These are phyloP conservation scores for Sericinus montela DNA, from an alignment of 2,888 invertebrate species.

Conservation along the genomic window DNA sequence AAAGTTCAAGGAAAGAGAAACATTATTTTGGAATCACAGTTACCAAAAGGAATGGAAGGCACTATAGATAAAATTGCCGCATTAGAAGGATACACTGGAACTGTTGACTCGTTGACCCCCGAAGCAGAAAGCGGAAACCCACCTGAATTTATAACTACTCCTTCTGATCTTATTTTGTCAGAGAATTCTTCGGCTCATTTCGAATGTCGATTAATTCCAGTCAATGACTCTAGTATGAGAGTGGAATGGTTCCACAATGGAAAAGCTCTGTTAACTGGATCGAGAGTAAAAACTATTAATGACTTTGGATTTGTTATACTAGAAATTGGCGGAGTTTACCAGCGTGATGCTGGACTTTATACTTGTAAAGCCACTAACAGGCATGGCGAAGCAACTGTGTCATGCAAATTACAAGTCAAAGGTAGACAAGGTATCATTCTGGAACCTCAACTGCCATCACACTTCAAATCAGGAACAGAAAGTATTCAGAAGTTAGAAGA, in stretches of 20 bases:
- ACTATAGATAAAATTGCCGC: slow-evolving; percentile 96
- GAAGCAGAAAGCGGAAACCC: slow-evolving; percentile 92
- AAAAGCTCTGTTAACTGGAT: slow-evolving; percentile 93
- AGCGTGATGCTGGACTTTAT: slow-evolving; percentile 94
- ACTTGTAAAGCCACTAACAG: slow-evolving; percentile 95
- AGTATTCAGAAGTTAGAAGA: slow-evolving; percentile 95
- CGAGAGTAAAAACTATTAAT: slow-evolving; percentile 96
- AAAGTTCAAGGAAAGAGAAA: slow-evolving; percentile 95
- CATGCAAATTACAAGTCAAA: slow-evolving; percentile 91
- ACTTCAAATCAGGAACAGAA: slow-evolving; percentile 92
- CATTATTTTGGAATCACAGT: slow-evolving; percentile 93
- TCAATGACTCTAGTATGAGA: slow-evolving; percentile 95
- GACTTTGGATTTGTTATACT: slow-evolving; percentile 99
- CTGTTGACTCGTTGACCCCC: slow-evolving; percentile 82
- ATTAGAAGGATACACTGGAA: slow-evolving; percentile 90
- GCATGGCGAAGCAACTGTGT: slow-evolving; percentile 93
- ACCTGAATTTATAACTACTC: slow-evolving; percentile 93
- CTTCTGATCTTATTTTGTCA: slow-evolving; percentile 88
- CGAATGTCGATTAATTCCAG: slow-evolving; percentile 92
- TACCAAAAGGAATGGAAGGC: slow-evolving; percentile 95
- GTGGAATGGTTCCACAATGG: slow-evolving; percentile 99
- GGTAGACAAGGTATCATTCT: slow-evolving; percentile 93
- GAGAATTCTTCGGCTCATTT: slow-evolving; percentile 96
- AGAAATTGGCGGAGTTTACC: slow-evolving; percentile 96
- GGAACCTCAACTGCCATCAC: slow-evolving; percentile 92